These are phyloP conservation scores for Antechinus stuartii DNA, from an alignment of 2,113 vertebrate genomes.

Conservation along the genomic window DNA sequence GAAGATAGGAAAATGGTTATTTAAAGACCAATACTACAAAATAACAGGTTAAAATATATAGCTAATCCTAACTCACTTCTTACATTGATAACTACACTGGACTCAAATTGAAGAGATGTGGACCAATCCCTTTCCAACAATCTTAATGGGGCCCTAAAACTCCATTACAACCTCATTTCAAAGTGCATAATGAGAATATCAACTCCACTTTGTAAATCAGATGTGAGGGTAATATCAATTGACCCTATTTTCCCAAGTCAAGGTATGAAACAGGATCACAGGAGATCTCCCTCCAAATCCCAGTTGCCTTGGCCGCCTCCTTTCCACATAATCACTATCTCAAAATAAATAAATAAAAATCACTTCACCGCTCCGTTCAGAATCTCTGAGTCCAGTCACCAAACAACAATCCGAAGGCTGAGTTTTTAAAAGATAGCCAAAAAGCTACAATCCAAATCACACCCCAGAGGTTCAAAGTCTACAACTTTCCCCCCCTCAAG, in stretches of 20 bases:
- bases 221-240: not conserved
- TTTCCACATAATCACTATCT: constrained; percentile 10
- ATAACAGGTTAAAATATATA: constrained; percentile 41
- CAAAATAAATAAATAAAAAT: constrained; percentile 58
- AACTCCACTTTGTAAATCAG: constrained; percentile 6
- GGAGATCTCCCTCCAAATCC: constrained; percentile 42
- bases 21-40: not conserved
- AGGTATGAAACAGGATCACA: constrained; percentile 39
- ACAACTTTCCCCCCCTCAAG: not conserved
- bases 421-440: constrained; percentile 40
- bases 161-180: not conserved
- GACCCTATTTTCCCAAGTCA: not conserved
- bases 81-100: constrained; percentile 19
- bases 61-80: constrained; percentile 72
- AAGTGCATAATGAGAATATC: not conserved
- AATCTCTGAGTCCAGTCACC: not conserved
- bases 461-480: constrained; percentile 23
- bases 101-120: constrained; percentile 22
- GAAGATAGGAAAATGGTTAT: constrained; percentile 52
- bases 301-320: constrained; percentile 1
- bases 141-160: not conserved
- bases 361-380: constrained; percentile 11
- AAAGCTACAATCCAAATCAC: constrained; percentile 37
- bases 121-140: not conserved
- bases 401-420: not conserved